Evolutionary conservation across 2,113 vertebrate genomes (phyloP).

Genomic region (Tor tambroides): DNA sequence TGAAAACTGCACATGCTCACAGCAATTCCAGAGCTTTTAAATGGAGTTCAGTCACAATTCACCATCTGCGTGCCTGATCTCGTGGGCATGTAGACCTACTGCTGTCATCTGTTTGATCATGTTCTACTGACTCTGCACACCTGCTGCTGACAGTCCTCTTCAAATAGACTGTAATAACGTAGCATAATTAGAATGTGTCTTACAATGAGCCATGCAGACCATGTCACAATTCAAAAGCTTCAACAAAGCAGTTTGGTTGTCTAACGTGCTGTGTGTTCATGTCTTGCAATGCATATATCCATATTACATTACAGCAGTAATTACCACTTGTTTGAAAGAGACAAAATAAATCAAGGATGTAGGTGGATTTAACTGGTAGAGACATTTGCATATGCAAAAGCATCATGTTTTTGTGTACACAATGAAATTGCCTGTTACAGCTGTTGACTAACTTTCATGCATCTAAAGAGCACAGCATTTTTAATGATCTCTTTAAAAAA

Average conservation of each 20-base stretch:
- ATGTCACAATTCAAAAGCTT: conserved; percentile 27
- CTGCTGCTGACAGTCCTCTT: conserved; percentile 18
- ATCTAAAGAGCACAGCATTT: too few species aligned
- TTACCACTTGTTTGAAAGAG: not conserved
- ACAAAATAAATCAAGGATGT: not conserved
- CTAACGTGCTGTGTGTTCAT: not conserved
- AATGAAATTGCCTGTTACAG: too few species aligned
- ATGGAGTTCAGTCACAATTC: conserved; percentile 28
- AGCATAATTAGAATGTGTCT: conserved; percentile 20
- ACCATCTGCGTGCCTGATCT: conserved; percentile 37
- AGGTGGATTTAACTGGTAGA: not conserved
- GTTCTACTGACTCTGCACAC: conserved; percentile 16
- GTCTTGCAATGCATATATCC: not conserved
- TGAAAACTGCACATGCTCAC: conserved; percentile 7
- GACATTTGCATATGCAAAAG: not conserved
- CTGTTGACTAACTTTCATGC: too few species aligned
- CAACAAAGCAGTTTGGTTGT: not conserved
- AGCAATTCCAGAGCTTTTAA: conserved; percentile 14
- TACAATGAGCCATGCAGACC: conserved; percentile 13
- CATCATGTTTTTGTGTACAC: too few species aligned
- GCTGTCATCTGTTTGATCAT: conserved; percentile 40
- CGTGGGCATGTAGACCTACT: conserved; percentile 30
- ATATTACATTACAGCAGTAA: not conserved
- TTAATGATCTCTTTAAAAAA: too few species aligned
- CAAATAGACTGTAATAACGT: conserved; percentile 18